Evolutionary conservation across 2,113 vertebrate species (phyloP).

Genomic region (Carollia perspicillata): DNA sequence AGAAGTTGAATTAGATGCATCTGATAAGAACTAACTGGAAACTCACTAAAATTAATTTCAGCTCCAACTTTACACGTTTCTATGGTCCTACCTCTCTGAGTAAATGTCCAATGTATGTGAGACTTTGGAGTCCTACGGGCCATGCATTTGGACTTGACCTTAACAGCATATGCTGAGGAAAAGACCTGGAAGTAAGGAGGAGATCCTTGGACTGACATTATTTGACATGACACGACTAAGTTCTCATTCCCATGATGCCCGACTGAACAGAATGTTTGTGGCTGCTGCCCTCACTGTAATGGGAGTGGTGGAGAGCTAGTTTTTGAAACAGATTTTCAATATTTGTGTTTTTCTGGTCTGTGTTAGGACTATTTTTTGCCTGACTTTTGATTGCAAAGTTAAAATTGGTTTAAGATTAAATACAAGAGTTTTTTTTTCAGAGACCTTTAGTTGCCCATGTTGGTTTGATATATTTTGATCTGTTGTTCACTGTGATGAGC

Average conservation of each 20-base stretch:
- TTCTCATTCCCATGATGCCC: not conserved
- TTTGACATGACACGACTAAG: not conserved
- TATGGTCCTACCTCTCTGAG: not conserved
- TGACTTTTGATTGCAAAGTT: not conserved
- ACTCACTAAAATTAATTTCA: not conserved
- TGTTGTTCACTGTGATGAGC: not conserved
- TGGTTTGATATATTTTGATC: not conserved
- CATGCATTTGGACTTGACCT: not conserved
- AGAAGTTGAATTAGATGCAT: not conserved
- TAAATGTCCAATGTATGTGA: not conserved
- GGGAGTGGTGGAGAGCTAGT: not conserved
- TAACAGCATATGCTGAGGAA: not conserved
- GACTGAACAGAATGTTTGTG: not conserved
- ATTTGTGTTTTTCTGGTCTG: not conserved
- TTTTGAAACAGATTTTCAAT: not conserved
- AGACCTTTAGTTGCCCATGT: not conserved
- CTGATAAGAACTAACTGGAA: not conserved
- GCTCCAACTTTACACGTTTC: not conserved
- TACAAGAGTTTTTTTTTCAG: not conserved
- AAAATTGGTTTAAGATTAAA: not conserved
- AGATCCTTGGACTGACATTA: not conserved
- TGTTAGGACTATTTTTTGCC: not conserved
- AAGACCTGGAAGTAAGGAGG: not conserved
- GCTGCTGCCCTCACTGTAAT: not conserved
- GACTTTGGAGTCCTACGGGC: not conserved